Evolutionary conservation across 2,888 invertebrate genomes (phyloP).

Genomic region (Agrenia bidenticulata): DNA sequence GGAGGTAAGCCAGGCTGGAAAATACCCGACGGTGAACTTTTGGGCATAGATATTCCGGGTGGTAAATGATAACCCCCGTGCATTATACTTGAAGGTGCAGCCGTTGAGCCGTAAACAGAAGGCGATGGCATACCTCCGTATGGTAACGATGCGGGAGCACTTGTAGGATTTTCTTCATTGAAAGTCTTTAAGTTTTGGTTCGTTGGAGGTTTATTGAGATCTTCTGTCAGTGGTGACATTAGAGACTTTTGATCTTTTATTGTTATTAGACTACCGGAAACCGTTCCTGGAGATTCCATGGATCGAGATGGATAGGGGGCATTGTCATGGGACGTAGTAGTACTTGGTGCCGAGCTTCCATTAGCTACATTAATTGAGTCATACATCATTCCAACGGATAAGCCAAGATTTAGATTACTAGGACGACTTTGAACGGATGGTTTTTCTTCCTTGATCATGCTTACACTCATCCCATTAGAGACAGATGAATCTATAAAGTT

Average conservation of each 20-base stretch:
- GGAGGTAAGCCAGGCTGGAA: constrained; percentile 37
- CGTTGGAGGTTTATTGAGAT: constrained; percentile 46
- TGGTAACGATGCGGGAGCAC: constrained; percentile 16
- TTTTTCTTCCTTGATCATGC: constrained; percentile 13
- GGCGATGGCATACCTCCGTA: constrained; percentile 1
- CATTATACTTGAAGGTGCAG: constrained; percentile 9
- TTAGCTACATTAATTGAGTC: constrained; percentile 14
- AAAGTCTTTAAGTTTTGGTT: constrained; percentile 27
- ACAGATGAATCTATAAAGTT: constrained; percentile 9
- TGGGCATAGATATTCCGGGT: constrained; percentile 38
- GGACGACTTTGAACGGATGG: constrained; percentile 31
- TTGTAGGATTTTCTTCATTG: constrained; percentile 18
- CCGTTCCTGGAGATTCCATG: constrained; percentile 32
- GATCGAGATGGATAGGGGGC: constrained; percentile 19
- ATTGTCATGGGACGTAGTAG: constrained; percentile 16
- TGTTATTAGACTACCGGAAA: constrained; percentile 41
- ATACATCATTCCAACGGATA: constrained; percentile 18
- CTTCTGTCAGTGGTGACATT: constrained; percentile 50
- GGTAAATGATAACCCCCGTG: constrained; percentile 38
- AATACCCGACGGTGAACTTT: constrained; percentile 39
- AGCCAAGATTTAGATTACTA: constrained; percentile 31
- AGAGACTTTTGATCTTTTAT: constrained; percentile 52
- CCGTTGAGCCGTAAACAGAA: constrained; percentile 6
- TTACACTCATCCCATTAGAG: constrained; percentile 1
- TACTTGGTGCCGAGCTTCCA: constrained; percentile 18